These are phyloP conservation scores for Etheostoma perlongum DNA, from an alignment of 2,797 vertebrate genomes.

Conservation along the genomic window DNA sequence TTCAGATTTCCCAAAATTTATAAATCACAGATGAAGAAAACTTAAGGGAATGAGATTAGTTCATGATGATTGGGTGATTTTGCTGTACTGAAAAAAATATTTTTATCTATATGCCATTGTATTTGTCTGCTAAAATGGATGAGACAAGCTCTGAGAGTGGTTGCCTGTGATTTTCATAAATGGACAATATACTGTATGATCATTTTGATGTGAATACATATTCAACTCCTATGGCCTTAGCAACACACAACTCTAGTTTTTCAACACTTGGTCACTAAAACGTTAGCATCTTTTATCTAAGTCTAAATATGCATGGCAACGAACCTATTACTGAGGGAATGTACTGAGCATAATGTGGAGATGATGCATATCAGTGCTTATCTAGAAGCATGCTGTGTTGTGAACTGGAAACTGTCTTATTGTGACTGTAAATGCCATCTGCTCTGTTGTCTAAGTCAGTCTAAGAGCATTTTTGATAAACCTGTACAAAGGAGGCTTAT, in stretches of 20 bases:
- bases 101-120: conserved; percentile 5
- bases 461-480: background rate
- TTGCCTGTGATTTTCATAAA: conserved; percentile 32
- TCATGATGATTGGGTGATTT: background rate
- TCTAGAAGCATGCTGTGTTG: conserved; percentile 55
- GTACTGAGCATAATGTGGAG: conserved; percentile 23
- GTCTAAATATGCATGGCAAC: conserved; percentile 54
- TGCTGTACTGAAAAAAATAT: background rate
- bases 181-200: conserved; percentile 16
- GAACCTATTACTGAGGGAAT: conserved; percentile 30
- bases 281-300: conserved; percentile 28
- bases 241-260: conserved; percentile 26
- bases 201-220: conserved; percentile 34
- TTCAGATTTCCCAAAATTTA: conserved; percentile 9
- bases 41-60: background rate
- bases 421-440: conserved; percentile 29
- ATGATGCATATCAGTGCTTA: conserved; percentile 40
- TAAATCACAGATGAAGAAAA: background rate
- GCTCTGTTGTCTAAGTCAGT: background rate
- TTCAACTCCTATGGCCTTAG: conserved; percentile 55
- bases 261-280: conserved; percentile 19
- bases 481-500: conserved; percentile 10
- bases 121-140: conserved; percentile 9
- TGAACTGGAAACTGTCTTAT: conserved; percentile 35
- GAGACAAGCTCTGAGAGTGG: conserved; percentile 5